Conservation (phyloP, 2,888 invertebrate genomes). For the Metopia argyrocephala region DNA sequence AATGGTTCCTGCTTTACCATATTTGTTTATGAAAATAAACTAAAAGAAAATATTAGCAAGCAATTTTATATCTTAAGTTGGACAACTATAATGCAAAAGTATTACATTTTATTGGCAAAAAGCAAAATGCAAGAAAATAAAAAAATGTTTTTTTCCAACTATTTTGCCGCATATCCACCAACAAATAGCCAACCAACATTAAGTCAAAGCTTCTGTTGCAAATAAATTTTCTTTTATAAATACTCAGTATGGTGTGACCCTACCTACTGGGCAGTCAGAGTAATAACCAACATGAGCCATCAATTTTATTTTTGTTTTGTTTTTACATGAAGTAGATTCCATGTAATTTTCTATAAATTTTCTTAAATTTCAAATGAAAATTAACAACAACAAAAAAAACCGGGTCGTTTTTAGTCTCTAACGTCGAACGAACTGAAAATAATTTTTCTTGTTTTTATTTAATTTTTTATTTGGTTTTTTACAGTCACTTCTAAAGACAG, state of each 20-base stretch:
- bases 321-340: background rate
- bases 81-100: slow-evolving; percentile 20
- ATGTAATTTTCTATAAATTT: background rate
- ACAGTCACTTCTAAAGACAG: background rate
- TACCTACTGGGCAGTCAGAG: background rate
- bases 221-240: slow-evolving; percentile 9
- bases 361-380: slow-evolving; percentile 8
- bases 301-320: slow-evolving; percentile 13
- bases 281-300: slow-evolving; percentile 27
- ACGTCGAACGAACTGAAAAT: slow-evolving; percentile 25
- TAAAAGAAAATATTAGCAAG: background rate
- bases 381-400: background rate
- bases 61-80: background rate
- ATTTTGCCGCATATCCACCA: too few relatives aligned
- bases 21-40: background rate
- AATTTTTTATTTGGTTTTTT: background rate
- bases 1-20: too few relatives aligned
- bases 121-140: background rate
- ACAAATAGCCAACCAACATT: background rate
- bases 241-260: background rate
- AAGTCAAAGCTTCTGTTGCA: slow-evolving; percentile 1
- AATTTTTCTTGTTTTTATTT: background rate
- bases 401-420: slow-evolving; percentile 28
- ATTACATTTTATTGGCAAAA: background rate
- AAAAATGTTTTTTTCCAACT: too few relatives aligned